These are phyloP conservation scores for Stenodema calcarata DNA, from an alignment of 2,888 invertebrate species.

Conservation along the genomic window DNA sequence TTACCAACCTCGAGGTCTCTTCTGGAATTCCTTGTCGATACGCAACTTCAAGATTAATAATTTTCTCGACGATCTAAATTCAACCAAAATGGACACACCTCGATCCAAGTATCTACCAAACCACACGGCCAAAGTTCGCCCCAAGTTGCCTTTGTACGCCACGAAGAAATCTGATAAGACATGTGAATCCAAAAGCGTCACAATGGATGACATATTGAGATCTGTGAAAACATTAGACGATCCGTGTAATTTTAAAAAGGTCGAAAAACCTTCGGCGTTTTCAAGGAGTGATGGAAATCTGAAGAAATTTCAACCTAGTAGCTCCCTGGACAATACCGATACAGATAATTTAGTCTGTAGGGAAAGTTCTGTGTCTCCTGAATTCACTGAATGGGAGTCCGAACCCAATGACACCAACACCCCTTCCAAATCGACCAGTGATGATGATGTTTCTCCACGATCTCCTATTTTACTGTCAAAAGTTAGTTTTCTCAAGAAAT, in stretches of 20 bases:
- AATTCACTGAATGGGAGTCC: background rate
- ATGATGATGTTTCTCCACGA: background rate
- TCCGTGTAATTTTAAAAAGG: background rate
- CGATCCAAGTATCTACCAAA: background rate
- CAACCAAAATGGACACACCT: background rate
- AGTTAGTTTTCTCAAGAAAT: background rate
- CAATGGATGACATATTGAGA: background rate
- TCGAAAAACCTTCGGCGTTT: background rate
- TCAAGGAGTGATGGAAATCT: background rate
- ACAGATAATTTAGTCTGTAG: background rate
- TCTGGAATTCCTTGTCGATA: too few relatives aligned
- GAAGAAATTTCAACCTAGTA: background rate
- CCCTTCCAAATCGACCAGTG: background rate
- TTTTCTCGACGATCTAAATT: background rate
- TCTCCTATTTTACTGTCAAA: background rate
- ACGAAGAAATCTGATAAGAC: background rate
- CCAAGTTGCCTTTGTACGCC: background rate
- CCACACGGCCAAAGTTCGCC: background rate
- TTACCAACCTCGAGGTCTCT: too few relatives aligned
- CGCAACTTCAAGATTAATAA: too few relatives aligned
- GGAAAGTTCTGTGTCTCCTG: background rate
- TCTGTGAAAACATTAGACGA: slow-evolving; percentile 10
- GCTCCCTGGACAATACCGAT: background rate
- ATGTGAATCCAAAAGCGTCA: background rate
- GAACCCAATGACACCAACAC: background rate